phyloP scores from a whole-genome alignment of 2,888 invertebrate species.

The Drosophila maculinotata region DNA sequence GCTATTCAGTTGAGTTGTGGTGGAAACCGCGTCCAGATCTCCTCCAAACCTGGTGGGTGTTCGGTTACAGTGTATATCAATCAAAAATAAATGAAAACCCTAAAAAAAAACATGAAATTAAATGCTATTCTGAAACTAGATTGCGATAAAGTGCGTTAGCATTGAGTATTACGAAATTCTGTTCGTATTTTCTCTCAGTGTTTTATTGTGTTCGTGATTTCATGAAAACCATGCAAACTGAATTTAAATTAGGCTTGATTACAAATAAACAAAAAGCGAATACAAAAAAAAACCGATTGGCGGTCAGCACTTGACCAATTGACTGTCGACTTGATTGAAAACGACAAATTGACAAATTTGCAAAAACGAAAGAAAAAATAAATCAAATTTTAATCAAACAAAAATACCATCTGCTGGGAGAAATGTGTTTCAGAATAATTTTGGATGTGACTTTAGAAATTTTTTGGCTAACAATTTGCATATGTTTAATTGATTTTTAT shows the following conservation, averaged over 20 bases:
- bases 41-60: conserved; percentile 22
- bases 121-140: not conserved
- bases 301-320: conserved; percentile 79
- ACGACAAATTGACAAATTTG: conserved; percentile 51
- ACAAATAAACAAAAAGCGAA: conserved; percentile 57
- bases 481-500: conserved; percentile 72
- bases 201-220: conserved; percentile 45
- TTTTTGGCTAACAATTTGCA: conserved; percentile 26
- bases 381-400: conserved; percentile 10
- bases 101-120: too few species aligned
- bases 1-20: conserved; percentile 43
- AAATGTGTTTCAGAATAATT: conserved; percentile 20
- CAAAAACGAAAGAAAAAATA: conserved; percentile 13
- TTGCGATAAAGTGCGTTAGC: not conserved
- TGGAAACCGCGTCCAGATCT: conserved; percentile 51
- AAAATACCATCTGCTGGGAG: conserved; percentile 23
- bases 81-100: too few species aligned
- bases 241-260: conserved; percentile 79
- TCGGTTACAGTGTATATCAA: too few species aligned
- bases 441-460: not conserved
- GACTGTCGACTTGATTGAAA: conserved; percentile 67
- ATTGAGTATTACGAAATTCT: not conserved
- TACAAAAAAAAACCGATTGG: conserved; percentile 44
- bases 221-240: conserved; percentile 74
- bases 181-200: conserved; percentile 31